Evolutionary conservation across 2,888 invertebrate species (phyloP).

Genomic region (Gastracanthus pulcherrimus): DNA sequence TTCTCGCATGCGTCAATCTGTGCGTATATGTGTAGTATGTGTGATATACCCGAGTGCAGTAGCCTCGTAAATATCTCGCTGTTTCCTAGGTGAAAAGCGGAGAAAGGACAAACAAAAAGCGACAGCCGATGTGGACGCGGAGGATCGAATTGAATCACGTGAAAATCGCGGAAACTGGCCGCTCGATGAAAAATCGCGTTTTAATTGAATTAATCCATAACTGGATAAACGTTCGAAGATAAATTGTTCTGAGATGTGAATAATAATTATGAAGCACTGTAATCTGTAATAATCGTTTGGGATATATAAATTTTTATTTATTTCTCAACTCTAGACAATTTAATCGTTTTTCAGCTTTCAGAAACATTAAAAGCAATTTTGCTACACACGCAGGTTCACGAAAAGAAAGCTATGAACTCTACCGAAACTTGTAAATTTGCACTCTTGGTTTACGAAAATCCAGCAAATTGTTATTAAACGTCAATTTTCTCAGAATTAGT

Average conservation of each 20-base stretch:
- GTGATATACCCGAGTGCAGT: neutral
- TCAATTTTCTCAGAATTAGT: neutral
- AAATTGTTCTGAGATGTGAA: too few relatives aligned
- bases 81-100: constrained; percentile 24
- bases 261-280: too few relatives aligned
- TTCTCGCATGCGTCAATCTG: neutral
- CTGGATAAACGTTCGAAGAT: too few relatives aligned
- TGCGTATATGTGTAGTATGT: neutral
- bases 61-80: constrained; percentile 8
- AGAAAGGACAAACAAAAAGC: constrained; percentile 28
- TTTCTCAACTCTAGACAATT: too few relatives aligned
- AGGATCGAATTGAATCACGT: neutral
- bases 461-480: neutral
- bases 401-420: neutral
- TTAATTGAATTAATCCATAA: too few relatives aligned
- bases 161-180: neutral
- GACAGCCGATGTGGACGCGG: neutral
- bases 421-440: neutral
- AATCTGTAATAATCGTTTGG: too few relatives aligned
- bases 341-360: too few relatives aligned
- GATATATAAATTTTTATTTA: too few relatives aligned
- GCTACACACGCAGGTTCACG: too few relatives aligned
- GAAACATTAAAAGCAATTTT: too few relatives aligned
- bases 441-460: neutral
- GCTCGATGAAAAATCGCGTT: neutral